These are phyloP conservation scores for Poeciliopsis presidionis DNA, from an alignment of 2,797 vertebrate species.

Conservation along the genomic window DNA sequence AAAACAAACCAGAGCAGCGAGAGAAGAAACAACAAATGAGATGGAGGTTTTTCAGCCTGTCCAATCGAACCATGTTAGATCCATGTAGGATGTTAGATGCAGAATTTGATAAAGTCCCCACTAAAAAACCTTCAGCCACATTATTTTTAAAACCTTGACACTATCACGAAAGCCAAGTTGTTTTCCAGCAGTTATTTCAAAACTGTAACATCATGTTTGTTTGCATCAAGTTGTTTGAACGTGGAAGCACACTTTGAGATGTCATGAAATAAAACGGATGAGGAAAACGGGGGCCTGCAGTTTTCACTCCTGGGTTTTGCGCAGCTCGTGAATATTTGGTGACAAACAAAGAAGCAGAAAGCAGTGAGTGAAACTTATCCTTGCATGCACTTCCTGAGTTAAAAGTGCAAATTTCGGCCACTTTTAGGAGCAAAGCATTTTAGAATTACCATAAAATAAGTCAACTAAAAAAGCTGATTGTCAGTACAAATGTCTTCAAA, in stretches of 20 bases:
- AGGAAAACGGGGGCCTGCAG: neutral
- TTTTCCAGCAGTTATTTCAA: neutral
- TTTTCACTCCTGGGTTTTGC: neutral
- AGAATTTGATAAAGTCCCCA: neutral
- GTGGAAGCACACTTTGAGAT: neutral
- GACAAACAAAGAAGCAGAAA: neutral
- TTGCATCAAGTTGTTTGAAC: neutral
- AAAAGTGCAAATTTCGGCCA: neutral
- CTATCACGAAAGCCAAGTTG: neutral
- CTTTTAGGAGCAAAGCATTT: neutral
- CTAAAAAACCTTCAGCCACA: neutral
- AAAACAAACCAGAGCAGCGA: neutral
- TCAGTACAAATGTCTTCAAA: neutral
- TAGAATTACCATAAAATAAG: neutral
- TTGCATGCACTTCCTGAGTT: neutral
- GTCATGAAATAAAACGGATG: neutral
- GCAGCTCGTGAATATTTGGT: neutral
- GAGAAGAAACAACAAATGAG: neutral
- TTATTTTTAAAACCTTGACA: neutral
- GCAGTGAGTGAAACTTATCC: neutral
- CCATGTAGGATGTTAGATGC: neutral
- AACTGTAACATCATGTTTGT: neutral
- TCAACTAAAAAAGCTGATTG: neutral
- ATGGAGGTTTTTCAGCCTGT: neutral
- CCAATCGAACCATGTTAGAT: too few relatives aligned